Evolutionary conservation across 2,888 invertebrate genomes (phyloP).

Genomic region (Brenthis hecate): DNA sequence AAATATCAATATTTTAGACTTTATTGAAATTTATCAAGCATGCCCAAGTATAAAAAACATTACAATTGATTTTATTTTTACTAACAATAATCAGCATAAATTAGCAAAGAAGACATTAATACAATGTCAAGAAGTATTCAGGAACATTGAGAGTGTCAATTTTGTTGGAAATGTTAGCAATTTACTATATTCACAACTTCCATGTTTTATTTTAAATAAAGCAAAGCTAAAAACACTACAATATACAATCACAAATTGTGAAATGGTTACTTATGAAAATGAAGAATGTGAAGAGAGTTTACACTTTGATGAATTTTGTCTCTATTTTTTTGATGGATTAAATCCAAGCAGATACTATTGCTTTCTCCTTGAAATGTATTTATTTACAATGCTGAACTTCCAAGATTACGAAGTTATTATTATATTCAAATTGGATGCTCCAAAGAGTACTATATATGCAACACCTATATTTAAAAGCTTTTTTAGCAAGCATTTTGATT

Average conservation of each 20-base stretch:
- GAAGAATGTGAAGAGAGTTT: conserved; percentile 31
- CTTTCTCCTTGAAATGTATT: conserved; percentile 41
- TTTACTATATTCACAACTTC: conserved; percentile 52
- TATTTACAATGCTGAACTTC: conserved; percentile 45
- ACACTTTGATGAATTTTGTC: conserved; percentile 34
- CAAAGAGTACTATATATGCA: conserved; percentile 45
- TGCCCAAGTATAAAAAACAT: conserved; percentile 64
- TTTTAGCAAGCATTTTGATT: conserved; percentile 52
- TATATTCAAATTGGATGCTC: conserved; percentile 44
- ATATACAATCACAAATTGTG: conserved; percentile 51
- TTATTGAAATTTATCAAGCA: conserved; percentile 52
- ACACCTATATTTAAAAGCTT: conserved; percentile 53
- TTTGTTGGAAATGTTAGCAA: conserved; percentile 57
- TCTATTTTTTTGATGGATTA: conserved; percentile 29
- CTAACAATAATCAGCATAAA: conserved; percentile 40
- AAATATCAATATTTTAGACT: conserved; percentile 57
- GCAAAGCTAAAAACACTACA: conserved; percentile 52
- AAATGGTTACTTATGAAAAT: conserved; percentile 38
- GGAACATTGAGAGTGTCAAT: conserved; percentile 59
- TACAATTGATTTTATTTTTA: conserved; percentile 57
- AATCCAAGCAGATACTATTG: conserved; percentile 38
- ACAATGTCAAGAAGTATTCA: conserved; percentile 56
- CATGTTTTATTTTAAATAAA: conserved; percentile 50
- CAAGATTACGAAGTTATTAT: conserved; percentile 54
- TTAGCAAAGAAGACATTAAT: conserved; percentile 44